A percentile compares a stretch with the other conserved stretches of the same genome.
Evolutionary conservation across 1,140 invertebrate species (phyloP).

Genomic region (Drosophila albomicans): DNA sequence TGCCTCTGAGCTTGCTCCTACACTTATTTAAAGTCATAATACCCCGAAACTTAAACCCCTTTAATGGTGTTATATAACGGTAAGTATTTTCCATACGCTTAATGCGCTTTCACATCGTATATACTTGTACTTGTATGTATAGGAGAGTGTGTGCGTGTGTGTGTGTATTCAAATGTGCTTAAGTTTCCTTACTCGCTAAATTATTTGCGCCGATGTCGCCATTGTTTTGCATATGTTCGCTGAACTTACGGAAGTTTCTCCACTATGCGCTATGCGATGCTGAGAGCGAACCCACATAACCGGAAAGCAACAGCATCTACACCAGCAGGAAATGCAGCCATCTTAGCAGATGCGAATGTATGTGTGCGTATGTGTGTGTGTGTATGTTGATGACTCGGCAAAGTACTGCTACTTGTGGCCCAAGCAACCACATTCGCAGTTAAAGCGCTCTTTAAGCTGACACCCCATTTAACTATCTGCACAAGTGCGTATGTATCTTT

Average conservation of each 20-base stretch:
- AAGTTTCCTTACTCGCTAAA: conserved; percentile 23
- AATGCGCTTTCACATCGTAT: conserved; percentile 3
- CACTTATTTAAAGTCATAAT: neutral
- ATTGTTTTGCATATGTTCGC: conserved; percentile 45
- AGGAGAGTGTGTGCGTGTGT: neutral
- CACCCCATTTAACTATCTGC: conserved; percentile 37
- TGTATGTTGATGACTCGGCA: conserved; percentile 19
- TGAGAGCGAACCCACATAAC: conserved; percentile 7
- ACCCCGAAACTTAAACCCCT: neutral
- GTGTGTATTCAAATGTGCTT: conserved; percentile 24
- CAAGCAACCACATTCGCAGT: conserved; percentile 10
- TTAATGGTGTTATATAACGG: conserved; percentile 1
- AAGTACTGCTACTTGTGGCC: conserved; percentile 31
- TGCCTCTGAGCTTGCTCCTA: neutral
- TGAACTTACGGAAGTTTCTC: conserved; percentile 28
- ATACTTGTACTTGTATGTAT: neutral
- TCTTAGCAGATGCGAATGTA: conserved; percentile 30
- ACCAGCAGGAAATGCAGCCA: conserved; percentile 51
- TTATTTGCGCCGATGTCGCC: conserved; percentile 34
- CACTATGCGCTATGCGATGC: conserved; percentile 10
- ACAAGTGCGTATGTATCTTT: conserved; percentile 15
- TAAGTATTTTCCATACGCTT: conserved; percentile 12
- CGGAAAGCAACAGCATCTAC: conserved; percentile 18
- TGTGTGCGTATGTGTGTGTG: neutral
- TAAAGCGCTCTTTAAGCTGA: conserved; percentile 24